Conservation (phyloP, 2,113 vertebrate genomes). For the Enhydra lutris region DNA sequence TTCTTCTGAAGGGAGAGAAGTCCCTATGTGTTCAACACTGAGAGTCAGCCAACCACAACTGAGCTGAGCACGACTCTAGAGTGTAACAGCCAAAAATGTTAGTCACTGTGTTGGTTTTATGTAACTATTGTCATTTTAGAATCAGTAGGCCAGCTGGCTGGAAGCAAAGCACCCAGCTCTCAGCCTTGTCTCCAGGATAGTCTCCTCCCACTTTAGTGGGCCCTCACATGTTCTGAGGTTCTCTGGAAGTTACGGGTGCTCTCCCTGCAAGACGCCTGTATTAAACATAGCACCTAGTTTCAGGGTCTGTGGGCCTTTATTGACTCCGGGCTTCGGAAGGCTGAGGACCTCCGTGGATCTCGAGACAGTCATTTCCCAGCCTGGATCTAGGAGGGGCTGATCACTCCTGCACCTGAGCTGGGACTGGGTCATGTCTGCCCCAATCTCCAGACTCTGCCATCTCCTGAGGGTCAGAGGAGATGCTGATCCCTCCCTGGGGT, state of each 20-base stretch:
- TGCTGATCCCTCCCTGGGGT: too few species aligned
- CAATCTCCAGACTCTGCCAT: neutral
- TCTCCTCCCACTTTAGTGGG: neutral
- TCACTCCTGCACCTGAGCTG: neutral
- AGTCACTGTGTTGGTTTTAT: neutral
- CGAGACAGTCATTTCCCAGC: neutral
- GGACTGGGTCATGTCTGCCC: too few species aligned
- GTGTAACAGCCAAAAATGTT: neutral
- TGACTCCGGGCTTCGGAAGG: neutral
- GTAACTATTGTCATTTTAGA: neutral
- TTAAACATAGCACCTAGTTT: neutral
- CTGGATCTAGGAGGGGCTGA: neutral
- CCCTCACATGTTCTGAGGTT: neutral
- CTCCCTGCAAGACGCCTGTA: rapidly evolving
- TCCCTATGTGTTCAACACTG: neutral
- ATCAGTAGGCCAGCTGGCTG: neutral
- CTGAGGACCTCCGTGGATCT: rapidly evolving
- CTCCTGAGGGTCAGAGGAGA: neutral
- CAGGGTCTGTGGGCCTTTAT: neutral
- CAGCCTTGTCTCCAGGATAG: neutral
- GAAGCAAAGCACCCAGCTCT: neutral
- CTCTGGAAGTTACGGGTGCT: rapidly evolving
- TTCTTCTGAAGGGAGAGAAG: neutral
- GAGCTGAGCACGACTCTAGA: neutral
- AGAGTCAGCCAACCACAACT: neutral